Base-by-base conservation (phyloP, 2,113 vertebrate genomes). In the Sinocyclocheilus anshuiensis region DNA sequence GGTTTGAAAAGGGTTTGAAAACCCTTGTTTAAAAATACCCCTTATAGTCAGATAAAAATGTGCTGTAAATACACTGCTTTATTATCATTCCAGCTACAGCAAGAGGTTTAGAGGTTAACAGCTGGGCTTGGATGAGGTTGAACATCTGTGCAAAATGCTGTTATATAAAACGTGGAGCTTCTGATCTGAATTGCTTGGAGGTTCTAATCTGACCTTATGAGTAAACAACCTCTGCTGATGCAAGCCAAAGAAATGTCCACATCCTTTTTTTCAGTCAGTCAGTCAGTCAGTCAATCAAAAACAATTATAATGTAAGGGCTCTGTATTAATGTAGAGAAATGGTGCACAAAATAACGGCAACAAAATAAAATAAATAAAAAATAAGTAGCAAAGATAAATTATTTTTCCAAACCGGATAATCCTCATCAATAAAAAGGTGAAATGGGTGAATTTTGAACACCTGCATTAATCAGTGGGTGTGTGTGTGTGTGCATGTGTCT, bases 381-480 rank as follows among this genome's bases (percentile, higher is more conserved):
- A 79, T 9, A 77, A 7, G 3, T 0, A 48, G 42, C 8, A 50
- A 90, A 86, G 69, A 81, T 84, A 84, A 77, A 84, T 77, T 59
- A 83, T 89, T 87, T 86, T 72, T 67, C 78, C 53, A 50, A 85
- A 67, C 74, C 4, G 29, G 57, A 89, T 85, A 69, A 80, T 36
- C 55, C 45, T n/a, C 86, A 90, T 90, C 53, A 88, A 88, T 87
- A 81, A 86, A 85, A 81, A 24, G 39, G 20, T 4, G 53, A 86
- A 82, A 84, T 57, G 1, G 69, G n/a, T 78, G 78, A 45, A 84
- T n/a, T 78, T 53, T 80, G 39, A 86, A 55, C 24, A 82, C 84
- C 86, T 81, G 84, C 81, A 89, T 87, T 89, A 89, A 87, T 90
- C 89, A 84, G 82, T 39, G 39, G 16, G 84, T 74, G 26, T 67